Base-by-base conservation (phyloP, 2,797 vertebrate genomes). In the Acipenser oxyrinchus region DNA sequence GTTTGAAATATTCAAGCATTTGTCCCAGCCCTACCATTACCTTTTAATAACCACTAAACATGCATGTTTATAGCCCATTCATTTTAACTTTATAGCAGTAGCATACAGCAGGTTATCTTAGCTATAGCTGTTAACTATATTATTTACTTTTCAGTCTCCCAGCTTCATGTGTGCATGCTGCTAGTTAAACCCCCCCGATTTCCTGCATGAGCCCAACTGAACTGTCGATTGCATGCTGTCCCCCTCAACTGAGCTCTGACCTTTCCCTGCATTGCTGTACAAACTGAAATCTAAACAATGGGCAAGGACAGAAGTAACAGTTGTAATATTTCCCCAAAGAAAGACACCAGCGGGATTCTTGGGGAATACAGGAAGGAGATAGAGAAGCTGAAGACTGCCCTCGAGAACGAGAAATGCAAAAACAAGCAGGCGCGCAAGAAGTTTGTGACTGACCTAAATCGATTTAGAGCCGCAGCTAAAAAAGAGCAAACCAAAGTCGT, bases 391-490 rank as follows among this genome's bases (percentile, higher is more conserved):
- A 76, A 51, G 49, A 75, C 75, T 0, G 87, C 86, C 48, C 79
- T 89, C 74, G 83, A 91, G 66, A 77, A 65, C 0, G 89, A 92
- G 80, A 86, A 76, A 60, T 70, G 66, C 23, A 83, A 53, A 60
- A 76, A 78, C 1, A 81, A 77, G 64, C 80, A 75, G 62, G 78
- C 79, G 48, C 71, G 62, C 3, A 68, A 67, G 65, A 81, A 71
- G 50, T 86, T 86, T 49, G 71, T 74, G 0, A 64, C 72, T 53
- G 83, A 91, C 72, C 70, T 84, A 0, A 79, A 79, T 57, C 76
- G 76, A 67, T 79, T 88, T 69, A 83, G 88, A 18, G 84, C 90
- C 66, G 70, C 78, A 1, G 85, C 83, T 0, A 85, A 91, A 71
- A 68, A 65, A 68, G 83, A 91, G 62, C 83, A 81, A 15, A 77